Evolutionary conservation across 1,140 invertebrate species (phyloP), one percentile per base, ranked within the genome.

Genomic region (Caenorhabditis tropicalis): DNA sequence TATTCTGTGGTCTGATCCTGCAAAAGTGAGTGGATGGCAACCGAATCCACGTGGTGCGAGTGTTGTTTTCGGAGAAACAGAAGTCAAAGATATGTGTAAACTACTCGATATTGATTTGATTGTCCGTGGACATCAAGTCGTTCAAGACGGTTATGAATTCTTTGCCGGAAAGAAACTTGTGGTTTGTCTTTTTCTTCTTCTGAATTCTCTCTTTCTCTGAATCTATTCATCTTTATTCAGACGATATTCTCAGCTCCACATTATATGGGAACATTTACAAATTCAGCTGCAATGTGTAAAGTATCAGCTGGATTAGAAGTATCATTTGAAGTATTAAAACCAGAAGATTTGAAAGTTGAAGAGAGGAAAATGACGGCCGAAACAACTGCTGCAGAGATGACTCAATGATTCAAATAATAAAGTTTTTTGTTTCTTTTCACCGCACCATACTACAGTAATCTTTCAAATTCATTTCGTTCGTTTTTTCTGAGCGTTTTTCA

Each of bases 21-120:
- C 12, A 65, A 65, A 33, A 19, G 58, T 36, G 21, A 0, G 2
- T 19, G 70, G 82, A 2, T 83, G 82, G 82, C 3, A 19, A 19
- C 36, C 60, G 31, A 83, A 83, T 49, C 16, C 33, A 21, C 58
- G 85, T 24, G 85, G 85, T 0, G 85, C 84, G 6, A 65, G 49
- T 49, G 29, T 80, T 15, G 92, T 93, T 21, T 87, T 87, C 33
- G 86, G 86, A 31, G 79, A 81, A 46, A 82, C 87, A 49, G 86
- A 60, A 19, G 82, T 87, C 7, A 31, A 24, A 16, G 79, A 87
- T 16, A 79, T 86, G 15, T 82, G 82, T 48, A 53, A 83, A 19
- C 53, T 87, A 36, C 48, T 84, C 24, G 83, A 81, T 31, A 84
- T 87, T 16, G 86, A 87, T 60, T 58, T 87, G 43, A 87, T 87